A percentile compares a stretch with the other conserved stretches of the same genome.
Conservation (phyloP, 2,113 vertebrate species). For the Ophiodon elongatus region DNA sequence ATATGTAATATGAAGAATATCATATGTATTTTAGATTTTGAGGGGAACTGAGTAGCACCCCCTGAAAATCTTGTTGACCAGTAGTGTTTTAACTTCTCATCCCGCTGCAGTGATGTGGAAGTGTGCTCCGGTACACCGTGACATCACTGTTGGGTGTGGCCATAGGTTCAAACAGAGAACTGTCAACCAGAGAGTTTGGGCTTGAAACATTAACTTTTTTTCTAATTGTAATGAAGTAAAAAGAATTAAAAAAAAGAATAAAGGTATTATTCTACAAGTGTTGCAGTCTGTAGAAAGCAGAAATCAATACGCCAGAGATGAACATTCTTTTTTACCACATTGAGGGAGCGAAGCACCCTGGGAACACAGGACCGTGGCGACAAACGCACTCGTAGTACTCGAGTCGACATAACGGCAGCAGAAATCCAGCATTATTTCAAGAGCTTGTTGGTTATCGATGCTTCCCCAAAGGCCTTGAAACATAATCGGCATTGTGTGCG, state of each 20-base stretch:
- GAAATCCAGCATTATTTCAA: constrained; percentile 2
- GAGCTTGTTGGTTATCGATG: constrained; percentile 14
- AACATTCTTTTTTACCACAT: background rate
- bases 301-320: background rate
- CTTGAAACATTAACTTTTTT: background rate
- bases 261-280: background rate
- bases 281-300: background rate
- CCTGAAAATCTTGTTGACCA: background rate
- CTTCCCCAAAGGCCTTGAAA: constrained; percentile 28
- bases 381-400: background rate
- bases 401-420: background rate
- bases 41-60: background rate
- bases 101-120: background rate
- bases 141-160: background rate
- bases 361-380: background rate
- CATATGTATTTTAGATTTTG: too few relatives aligned
- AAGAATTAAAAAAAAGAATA: background rate
- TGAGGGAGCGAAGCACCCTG: background rate
- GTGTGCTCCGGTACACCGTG: background rate
- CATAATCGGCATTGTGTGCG: constrained; percentile 38
- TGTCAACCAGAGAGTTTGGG: background rate
- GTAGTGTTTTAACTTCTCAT: background rate
- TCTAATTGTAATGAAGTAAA: background rate
- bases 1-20: too few relatives aligned
- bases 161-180: background rate